Conservation (phyloP, 2,888 invertebrate genomes). For the Pteria penguin region DNA sequence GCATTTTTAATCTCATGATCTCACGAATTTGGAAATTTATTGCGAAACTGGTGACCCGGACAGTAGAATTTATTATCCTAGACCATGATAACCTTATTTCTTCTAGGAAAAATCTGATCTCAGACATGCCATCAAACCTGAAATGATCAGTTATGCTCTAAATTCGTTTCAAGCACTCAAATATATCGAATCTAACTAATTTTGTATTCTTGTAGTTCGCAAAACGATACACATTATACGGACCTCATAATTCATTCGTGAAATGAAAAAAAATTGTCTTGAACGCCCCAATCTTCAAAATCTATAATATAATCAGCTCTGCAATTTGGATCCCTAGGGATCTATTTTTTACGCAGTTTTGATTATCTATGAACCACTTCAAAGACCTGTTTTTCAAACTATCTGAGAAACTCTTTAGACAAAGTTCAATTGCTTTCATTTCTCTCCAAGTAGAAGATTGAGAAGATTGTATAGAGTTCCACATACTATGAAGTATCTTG, state of each 20-base stretch:
- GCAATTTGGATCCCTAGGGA: conserved; percentile 12
- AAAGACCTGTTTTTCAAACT: background rate
- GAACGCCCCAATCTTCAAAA: conserved; percentile 22
- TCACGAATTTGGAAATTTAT: no score
- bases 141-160: no score
- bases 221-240: conserved; percentile 24
- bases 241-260: conserved; percentile 19
- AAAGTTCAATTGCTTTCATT: conserved; percentile 8
- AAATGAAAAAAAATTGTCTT: conserved; percentile 8
- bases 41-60: no score
- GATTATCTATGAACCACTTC: conserved; percentile 6
- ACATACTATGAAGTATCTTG: conserved; percentile 20
- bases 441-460: conserved; percentile 26
- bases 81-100: no score
- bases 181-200: conserved; percentile 22
- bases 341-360: conserved; percentile 15
- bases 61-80: no score
- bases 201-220: conserved; percentile 15
- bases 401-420: background rate
- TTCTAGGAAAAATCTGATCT: no score
- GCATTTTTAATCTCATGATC: no score
- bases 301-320: conserved; percentile 20
- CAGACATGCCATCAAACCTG: no score
- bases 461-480: background rate
- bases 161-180: no score